Evolutionary conservation across 2,113 vertebrate genomes (phyloP), one percentile per base, ranked within the genome.

Genomic region (Chrysemys picta): DNA sequence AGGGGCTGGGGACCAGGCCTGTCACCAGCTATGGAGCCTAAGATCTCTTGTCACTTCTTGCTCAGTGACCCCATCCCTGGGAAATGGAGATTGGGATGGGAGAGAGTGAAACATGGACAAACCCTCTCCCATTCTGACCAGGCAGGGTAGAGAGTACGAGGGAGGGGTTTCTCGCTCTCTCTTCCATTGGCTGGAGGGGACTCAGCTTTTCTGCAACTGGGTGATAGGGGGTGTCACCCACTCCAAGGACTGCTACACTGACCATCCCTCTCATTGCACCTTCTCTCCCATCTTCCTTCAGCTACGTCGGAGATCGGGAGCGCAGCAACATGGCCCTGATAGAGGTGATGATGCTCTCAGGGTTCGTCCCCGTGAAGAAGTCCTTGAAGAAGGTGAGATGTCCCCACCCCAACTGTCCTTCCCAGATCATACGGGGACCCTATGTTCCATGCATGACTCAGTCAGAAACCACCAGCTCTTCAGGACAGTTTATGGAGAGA

Each of bases 251-350:
- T 45, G 29, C 35, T 78, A 45, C 69, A 10, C 31, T 49, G 24
- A 19, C 8, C 25, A 47, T 5, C 69, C 19, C 35, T 52, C 11
- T 80, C 72, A n/a, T 17, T 65, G 81, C 62, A 56, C 75, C 31
- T 29, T 54, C 45, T 76, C 35, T 84, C 25, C 29, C 49, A 47
- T 92, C 57, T 79, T 82, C 49, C 54, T 80, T 5, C 65, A 96
- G 92, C 90, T 98, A 98, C 93, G 96, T 95, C 42, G 98, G 98
- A 31, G 82, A 93, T 42, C 95, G 98, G 59, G 94, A 95, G 24
- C 97, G 98, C 87, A 98, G 98, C 27, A 99, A 99, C 98, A 99
- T 99, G 98, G 98, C 98, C n/a, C 95, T 99, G 95, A 88, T 99
- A 89, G 98, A 98, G 84, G 89, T 98, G 87, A 98, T 98, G 45